phyloP scores from a whole-genome alignment of 2,113 vertebrate genomes.

The Columba livia region DNA sequence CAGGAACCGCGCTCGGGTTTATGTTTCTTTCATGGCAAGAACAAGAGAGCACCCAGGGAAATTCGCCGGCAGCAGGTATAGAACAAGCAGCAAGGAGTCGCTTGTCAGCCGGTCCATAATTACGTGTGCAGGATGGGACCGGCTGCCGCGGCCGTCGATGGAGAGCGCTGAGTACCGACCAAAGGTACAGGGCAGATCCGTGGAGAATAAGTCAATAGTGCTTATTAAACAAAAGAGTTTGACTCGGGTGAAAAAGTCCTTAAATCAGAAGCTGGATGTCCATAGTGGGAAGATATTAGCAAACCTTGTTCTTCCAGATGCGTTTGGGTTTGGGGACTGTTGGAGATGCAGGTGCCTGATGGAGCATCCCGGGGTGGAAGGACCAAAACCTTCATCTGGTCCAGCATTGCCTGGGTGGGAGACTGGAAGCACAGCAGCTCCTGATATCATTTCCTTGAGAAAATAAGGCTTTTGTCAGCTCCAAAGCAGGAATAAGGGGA shows the following conservation, averaged over 20 bases:
- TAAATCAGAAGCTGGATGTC: background rate
- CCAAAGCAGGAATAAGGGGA: background rate
- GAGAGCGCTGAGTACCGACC: rapidly evolving
- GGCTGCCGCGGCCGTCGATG: background rate
- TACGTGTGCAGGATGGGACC: background rate
- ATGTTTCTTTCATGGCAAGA: background rate
- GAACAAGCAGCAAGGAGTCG: background rate
- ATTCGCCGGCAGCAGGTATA: background rate
- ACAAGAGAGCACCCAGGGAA: background rate
- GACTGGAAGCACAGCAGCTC: background rate
- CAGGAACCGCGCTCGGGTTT: background rate
- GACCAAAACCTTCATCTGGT: background rate
- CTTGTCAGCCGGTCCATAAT: background rate
- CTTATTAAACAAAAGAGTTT: background rate
- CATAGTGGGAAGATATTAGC: rapidly evolving
- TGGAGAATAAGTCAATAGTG: rapidly evolving
- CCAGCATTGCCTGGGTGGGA: background rate
- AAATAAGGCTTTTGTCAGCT: background rate
- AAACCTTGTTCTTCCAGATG: rapidly evolving
- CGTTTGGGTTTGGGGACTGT: rapidly evolving
- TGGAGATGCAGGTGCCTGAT: background rate
- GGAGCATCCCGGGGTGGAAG: background rate
- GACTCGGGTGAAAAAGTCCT: background rate
- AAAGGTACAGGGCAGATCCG: background rate
- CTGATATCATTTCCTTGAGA: background rate